Percentiles rank a stretch among this genome's conserved stretches.
Conservation (phyloP, 2,797 vertebrate species). For the Acanthopagrus latus region DNA sequence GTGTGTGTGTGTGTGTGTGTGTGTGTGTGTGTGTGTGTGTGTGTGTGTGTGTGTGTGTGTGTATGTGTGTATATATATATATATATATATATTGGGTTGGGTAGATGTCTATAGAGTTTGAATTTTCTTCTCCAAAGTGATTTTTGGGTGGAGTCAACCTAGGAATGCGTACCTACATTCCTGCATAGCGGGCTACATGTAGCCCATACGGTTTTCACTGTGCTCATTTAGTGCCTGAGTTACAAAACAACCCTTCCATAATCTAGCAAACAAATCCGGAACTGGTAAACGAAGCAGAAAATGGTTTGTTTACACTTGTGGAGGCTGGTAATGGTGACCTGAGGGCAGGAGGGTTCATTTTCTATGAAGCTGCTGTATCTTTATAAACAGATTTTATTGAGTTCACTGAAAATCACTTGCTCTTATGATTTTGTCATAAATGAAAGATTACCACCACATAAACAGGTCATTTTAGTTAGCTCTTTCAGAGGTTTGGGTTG, state of each 20-base stretch:
- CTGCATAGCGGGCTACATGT: not conserved
- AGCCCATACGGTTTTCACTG: too few species aligned
- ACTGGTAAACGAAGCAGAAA: not conserved
- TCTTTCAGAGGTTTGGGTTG: not conserved
- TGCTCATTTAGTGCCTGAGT: too few species aligned
- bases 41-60: too few species aligned
- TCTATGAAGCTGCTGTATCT: not conserved
- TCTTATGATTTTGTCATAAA: not conserved
- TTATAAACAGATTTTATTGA: not conserved
- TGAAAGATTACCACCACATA: not conserved
- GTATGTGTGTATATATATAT: too few species aligned
- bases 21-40: too few species aligned
- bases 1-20: too few species aligned
- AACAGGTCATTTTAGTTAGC: not conserved
- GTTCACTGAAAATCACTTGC: too few species aligned
- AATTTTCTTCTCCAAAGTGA: not conserved
- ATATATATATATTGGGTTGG: too few species aligned
- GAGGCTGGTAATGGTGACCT: constrained; percentile 7
- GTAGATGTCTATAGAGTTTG: not conserved
- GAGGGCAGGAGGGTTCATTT: not conserved
- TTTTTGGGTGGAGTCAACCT: not conserved
- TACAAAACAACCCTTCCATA: not conserved
- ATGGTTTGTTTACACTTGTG: constrained; percentile 10
- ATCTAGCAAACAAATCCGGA: not conserved
- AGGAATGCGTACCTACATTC: not conserved